Percentiles rank a stretch among this genome's conserved stretches.
Conservation (phyloP, 2,888 invertebrate species). For the Nymphalis urticae region DNA sequence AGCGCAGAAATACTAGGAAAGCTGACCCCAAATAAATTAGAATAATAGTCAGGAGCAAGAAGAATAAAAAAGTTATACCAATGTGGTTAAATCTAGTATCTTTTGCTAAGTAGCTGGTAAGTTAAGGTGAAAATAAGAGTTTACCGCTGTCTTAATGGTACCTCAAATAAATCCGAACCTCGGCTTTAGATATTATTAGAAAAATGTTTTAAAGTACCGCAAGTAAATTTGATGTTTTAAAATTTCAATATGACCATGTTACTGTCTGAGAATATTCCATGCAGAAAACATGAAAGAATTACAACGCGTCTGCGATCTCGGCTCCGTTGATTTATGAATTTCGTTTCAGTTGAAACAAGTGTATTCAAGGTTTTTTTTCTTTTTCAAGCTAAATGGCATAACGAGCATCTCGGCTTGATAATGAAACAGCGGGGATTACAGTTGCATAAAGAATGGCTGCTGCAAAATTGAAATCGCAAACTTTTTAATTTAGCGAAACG, state of each 20-base stretch:
- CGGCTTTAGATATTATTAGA: too few relatives aligned
- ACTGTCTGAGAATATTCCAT: constrained; percentile 35
- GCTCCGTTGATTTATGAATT: constrained; percentile 68
- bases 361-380: constrained; percentile 51
- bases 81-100: too few relatives aligned
- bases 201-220: background rate
- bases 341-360: constrained; percentile 68
- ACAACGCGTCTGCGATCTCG: constrained; percentile 58
- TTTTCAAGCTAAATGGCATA: constrained; percentile 64
- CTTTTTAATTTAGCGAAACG: constrained; percentile 54
- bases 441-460: constrained; percentile 56
- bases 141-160: too few relatives aligned
- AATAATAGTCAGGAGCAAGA: too few relatives aligned
- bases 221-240: background rate
- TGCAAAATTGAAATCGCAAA: constrained; percentile 67
- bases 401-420: constrained; percentile 67
- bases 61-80: too few relatives aligned
- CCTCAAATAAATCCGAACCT: too few relatives aligned
- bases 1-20: too few relatives aligned
- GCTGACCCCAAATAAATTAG: too few relatives aligned
- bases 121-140: too few relatives aligned
- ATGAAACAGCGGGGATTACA: constrained; percentile 56
- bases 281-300: constrained; percentile 58
- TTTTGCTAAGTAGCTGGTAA: too few relatives aligned
- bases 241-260: background rate